A percentile compares a stretch with the other conserved stretches of the same genome.
Evolutionary conservation across 2,113 vertebrate species (phyloP).

Genomic region (Sinocyclocheilus rhinocerous): DNA sequence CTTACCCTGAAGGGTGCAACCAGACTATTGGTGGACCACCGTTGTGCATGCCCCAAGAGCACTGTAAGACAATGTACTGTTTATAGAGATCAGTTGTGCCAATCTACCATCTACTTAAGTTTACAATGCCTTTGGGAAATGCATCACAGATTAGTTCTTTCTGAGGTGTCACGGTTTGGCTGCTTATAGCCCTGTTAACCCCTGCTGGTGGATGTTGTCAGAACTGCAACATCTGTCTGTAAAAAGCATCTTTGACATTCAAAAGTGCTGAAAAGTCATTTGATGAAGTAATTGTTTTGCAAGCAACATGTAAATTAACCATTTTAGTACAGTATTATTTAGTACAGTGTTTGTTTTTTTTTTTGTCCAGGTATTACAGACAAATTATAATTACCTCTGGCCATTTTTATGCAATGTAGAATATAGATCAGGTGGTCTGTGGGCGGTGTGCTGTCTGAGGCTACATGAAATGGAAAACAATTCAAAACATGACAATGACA

Average conservation of each 20-base stretch:
- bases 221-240: neutral
- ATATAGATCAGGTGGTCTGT: neutral
- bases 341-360: too few relatives aligned
- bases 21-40: neutral
- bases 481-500: neutral
- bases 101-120: neutral
- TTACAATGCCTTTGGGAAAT: too few relatives aligned
- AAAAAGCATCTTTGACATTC: neutral
- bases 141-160: too few relatives aligned
- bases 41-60: neutral
- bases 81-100: neutral
- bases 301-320: neutral
- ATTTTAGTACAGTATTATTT: neutral
- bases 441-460: neutral
- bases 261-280: neutral
- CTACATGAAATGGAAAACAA: neutral
- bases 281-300: neutral
- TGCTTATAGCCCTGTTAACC: neutral
- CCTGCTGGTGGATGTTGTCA: neutral
- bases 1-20: neutral
- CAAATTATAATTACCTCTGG: neutral
- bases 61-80: neutral
- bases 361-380: too few relatives aligned
- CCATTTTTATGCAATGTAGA: neutral
- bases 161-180: neutral